These are phyloP conservation scores for Hyposmocoma kahamanoa DNA, from an alignment of 1,140 invertebrate species.

Conservation along the genomic window DNA sequence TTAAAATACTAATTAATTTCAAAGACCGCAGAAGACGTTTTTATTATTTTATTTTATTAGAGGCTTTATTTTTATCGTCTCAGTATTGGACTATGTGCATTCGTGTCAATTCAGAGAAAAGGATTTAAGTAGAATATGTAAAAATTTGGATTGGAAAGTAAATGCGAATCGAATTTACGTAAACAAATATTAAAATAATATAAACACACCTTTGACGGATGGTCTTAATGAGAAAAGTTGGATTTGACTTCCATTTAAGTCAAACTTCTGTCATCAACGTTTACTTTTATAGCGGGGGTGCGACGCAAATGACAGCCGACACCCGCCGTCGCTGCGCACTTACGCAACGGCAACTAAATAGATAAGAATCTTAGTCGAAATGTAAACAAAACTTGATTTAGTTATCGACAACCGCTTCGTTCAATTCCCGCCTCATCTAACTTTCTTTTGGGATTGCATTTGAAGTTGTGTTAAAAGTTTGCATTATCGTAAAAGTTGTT, in stretches of 20 bases:
- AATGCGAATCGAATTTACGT: slow-evolving; percentile 39
- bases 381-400: slow-evolving; percentile 57
- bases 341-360: slow-evolving; percentile 27
- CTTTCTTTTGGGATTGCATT: slow-evolving; percentile 43
- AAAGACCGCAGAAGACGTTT: too few species aligned
- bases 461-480: slow-evolving; percentile 53
- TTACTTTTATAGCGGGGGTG: slow-evolving; percentile 46
- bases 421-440: slow-evolving; percentile 36
- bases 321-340: too few species aligned
- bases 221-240: slow-evolving; percentile 70
- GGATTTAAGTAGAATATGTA: too few species aligned
- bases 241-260: slow-evolving; percentile 65
- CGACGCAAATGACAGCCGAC: too few species aligned
- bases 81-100: too few species aligned
- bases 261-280: slow-evolving; percentile 64
- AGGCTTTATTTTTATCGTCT: too few species aligned
- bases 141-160: slow-evolving; percentile 3
- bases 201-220: slow-evolving; percentile 66
- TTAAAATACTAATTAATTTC: too few species aligned
- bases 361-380: slow-evolving; percentile 46
- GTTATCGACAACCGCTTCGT: slow-evolving; percentile 26
- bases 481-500: slow-evolving; percentile 30
- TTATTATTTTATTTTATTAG: too few species aligned
- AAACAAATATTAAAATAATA: slow-evolving; percentile 55
- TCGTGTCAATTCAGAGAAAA: too few species aligned